Evolutionary conservation across 2,113 vertebrate species (phyloP), one percentile per base, ranked within the genome.

Genomic region (Aegotheles bennettii): DNA sequence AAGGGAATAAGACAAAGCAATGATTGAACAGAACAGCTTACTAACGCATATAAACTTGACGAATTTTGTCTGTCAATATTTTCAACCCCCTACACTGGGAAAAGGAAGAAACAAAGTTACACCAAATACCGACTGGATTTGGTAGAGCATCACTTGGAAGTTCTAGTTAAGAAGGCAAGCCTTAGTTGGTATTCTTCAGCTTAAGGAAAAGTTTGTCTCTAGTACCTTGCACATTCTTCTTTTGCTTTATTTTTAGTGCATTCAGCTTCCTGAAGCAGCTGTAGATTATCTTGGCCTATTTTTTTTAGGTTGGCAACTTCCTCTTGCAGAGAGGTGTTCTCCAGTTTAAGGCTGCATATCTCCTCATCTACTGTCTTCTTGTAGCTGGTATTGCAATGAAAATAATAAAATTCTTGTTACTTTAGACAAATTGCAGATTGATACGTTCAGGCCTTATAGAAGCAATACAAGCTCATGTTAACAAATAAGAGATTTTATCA

Each of bases 181-280:
- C 29, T 74, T 25, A 31, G 23, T 2, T 48, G 53, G 24, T 6
- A 14, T 53, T 68, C 18, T 50, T 84, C 35, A 65, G 43, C 56
- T 67, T 60, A 63, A n/a, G 2, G 13, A 53, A 36, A 57, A 21
- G 26, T 45, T 42, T 6, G 2, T 42, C 20, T 19, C 29, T 60
- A 48, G 9, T 97, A 99, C 99, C 98, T 98, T 75, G 97, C 95
- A 88, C 93, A 98, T 89, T 98, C 98, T 94, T 98, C 97, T 53
- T 95, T 96, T 50, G 92, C 94, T 93, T 98, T 97, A 13, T 87
- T 97, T 87, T 98, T 98, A 20, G 96, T n/a, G 10, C 75, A 76
- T 76, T 98, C 97, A 38, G 95, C 75, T 61, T 97, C 97, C 64
- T 96, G 24, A 51, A 98, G 95, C 61, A 97, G 94, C 78, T 96